A percentile compares a stretch with the other conserved stretches of the same genome.
Conservation (phyloP, 2,888 invertebrate species). For the Zootermopsis nevadensis region DNA sequence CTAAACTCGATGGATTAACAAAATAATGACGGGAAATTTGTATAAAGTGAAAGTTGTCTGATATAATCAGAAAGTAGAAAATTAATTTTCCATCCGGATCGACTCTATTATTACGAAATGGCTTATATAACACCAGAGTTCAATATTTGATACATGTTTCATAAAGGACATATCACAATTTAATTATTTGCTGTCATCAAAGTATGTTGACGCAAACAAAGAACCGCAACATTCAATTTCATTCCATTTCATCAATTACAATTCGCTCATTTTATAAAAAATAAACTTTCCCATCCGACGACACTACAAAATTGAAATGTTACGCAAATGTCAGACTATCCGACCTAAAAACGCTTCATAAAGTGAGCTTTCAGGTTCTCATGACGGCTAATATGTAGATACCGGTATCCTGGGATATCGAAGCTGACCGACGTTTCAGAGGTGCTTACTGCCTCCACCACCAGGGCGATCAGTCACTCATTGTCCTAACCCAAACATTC, state of each 20-base stretch:
- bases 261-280: conserved; percentile 1
- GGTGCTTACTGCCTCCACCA: no score
- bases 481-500: no score
- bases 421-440: no score
- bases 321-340: conserved; percentile 1
- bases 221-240: conserved; percentile 33
- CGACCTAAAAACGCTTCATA: neutral
- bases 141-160: conserved; percentile 16
- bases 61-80: no score
- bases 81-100: neutral
- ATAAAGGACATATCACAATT: conserved; percentile 31
- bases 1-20: no score
- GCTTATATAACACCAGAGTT: conserved; percentile 7
- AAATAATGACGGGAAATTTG: no score
- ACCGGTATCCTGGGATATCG: no score
- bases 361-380: no score
- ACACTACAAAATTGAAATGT: conserved; percentile 7
- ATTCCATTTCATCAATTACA: conserved; percentile 30
- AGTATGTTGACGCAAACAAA: conserved; percentile 27
- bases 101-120: neutral
- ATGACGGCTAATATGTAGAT: no score
- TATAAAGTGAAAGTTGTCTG: no score
- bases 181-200: conserved; percentile 34
- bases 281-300: neutral
- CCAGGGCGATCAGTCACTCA: no score